A percentile compares a stretch with the other conserved stretches of the same genome.
These are phyloP conservation scores for Leucozona laternaria DNA, from an alignment of 2,888 invertebrate species.

Conservation along the genomic window DNA sequence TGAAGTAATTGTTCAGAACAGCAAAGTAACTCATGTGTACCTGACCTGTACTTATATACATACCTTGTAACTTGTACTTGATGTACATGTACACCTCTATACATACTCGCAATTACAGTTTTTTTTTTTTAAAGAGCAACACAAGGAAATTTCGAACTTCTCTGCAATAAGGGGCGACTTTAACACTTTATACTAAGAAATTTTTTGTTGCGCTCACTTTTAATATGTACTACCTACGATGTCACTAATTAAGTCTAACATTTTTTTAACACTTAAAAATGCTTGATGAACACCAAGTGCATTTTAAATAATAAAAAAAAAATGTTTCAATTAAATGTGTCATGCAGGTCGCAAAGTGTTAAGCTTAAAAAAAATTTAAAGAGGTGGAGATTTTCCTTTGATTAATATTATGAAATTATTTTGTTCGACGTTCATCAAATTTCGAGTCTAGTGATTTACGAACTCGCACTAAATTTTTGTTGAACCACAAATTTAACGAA, in stretches of 20 bases:
- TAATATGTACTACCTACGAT: neutral
- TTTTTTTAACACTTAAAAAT: conserved; percentile 16
- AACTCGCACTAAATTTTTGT: neutral
- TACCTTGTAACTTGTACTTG: too few relatives aligned
- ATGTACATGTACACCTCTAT: too few relatives aligned
- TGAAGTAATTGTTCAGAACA: conserved; percentile 29
- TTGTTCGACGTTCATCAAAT: neutral
- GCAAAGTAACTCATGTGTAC: neutral
- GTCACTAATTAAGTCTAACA: conserved; percentile 19
- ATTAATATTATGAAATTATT: neutral
- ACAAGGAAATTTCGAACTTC: neutral
- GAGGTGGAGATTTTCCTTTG: neutral
- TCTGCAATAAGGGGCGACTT: neutral
- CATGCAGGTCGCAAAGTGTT: conserved; percentile 10
- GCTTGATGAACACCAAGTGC: conserved; percentile 1
- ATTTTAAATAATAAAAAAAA: neutral
- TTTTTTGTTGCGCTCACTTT: neutral
- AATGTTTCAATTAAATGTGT: neutral
- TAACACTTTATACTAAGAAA: neutral
- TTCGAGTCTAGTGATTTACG: conserved; percentile 2
- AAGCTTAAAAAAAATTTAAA: neutral
- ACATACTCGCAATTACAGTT: too few relatives aligned
- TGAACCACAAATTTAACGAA: too few relatives aligned
- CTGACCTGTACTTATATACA: neutral
- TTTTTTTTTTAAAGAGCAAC: neutral